phyloP scores from a whole-genome alignment of 2,797 vertebrate species.

The Cyprinodon diabolis region DNA sequence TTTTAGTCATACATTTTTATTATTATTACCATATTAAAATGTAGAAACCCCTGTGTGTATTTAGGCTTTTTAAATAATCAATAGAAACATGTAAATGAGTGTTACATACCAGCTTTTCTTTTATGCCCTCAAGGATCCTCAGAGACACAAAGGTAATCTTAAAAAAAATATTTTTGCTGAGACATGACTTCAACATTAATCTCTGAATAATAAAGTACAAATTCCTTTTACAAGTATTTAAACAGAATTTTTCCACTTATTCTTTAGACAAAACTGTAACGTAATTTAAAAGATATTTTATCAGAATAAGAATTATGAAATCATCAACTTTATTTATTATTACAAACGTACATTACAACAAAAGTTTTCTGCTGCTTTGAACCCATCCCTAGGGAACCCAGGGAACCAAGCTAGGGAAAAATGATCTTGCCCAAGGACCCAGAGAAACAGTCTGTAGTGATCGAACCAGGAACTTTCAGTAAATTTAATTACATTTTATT shows the following conservation, averaged over 20 bases:
- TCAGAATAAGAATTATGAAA: too few relatives aligned
- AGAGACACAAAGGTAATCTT: not conserved
- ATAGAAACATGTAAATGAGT: not conserved
- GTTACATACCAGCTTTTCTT: not conserved
- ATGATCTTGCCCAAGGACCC: too few relatives aligned
- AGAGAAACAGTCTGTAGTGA: too few relatives aligned
- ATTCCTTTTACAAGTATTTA: not conserved
- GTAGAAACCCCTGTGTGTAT: not conserved
- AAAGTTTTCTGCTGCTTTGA: too few relatives aligned
- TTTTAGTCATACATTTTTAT: not conserved
- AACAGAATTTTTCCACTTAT: not conserved
- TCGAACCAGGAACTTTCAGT: too few relatives aligned
- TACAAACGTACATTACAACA: too few relatives aligned
- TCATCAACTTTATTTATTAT: too few relatives aligned
- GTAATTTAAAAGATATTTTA: too few relatives aligned
- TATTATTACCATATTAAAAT: not conserved
- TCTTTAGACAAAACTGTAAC: too few relatives aligned
- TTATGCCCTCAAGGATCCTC: not conserved
- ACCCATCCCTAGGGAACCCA: too few relatives aligned
- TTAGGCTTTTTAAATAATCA: not conserved
- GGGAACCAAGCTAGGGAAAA: too few relatives aligned
- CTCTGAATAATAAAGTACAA: not conserved
- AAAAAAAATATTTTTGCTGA: not conserved
- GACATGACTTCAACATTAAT: not conserved
- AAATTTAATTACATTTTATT: too few relatives aligned